Evolutionary conservation across 2,113 vertebrate species (phyloP), one percentile per base, ranked within the genome.

Genomic region (Theropithecus gelada): DNA sequence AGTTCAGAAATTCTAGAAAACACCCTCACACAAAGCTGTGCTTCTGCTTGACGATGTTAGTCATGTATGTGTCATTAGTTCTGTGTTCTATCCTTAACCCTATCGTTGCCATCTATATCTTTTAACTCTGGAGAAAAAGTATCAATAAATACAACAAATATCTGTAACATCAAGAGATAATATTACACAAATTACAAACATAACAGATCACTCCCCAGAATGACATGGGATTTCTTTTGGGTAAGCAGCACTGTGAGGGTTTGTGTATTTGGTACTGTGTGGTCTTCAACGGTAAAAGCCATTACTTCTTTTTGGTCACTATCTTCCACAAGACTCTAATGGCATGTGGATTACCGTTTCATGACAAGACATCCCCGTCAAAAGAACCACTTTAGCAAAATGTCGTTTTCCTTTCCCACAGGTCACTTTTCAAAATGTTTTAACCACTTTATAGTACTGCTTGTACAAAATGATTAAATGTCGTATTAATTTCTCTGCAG

Each of bases 371-470:
- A 66, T 23, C 5, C 76, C 30, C 50, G 13, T 30, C 22, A 0
- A 25, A 57, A 96, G 17, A 95, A 79, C 5, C 4, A 25, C 66
- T 80, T 81, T n/a, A 64, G 78, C 13, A 40, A 64, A 76, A 78
- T 8, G 1, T 5, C 57, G 27, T 20, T 75, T 95, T 61, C 64
- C 76, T 91, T 85, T n/a, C n/a, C 11, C 50, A 23, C 14, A 8
- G 5, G 45, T 48, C 35, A 27, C 12, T 91, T 84, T 93, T 55
- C 32, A 75, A 70, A 93, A 38, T 48, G 43, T 17, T 66, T 64
- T 43, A n/a, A 38, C 13, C 22, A 12, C 61, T 48, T 79, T 38
- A 38, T 2, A 59, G 38, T 55, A 38, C n/a, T 59, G 43, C 40
- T 43, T 82, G 5, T 43, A 86, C 3, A 18, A 57, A 72, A 43